Conservation (phyloP, 2,888 invertebrate genomes). For the Eulithis prunata region DNA sequence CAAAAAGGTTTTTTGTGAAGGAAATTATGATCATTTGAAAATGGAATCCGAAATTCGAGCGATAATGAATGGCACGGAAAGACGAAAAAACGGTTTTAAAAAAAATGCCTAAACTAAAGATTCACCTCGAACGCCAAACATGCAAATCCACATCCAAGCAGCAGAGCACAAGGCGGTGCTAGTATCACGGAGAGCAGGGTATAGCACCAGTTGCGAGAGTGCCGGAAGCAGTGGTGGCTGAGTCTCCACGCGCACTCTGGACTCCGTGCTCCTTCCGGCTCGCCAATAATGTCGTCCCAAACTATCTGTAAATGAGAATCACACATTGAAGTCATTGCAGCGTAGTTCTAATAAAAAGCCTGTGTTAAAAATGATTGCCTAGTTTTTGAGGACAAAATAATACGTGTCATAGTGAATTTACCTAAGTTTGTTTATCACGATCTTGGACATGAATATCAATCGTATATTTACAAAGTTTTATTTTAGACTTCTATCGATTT, state of each 20-base stretch:
- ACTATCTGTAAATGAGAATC: slow-evolving; percentile 78
- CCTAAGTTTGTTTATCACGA: slow-evolving; percentile 1
- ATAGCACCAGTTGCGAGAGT: slow-evolving; percentile 88
- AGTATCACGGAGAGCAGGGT: slow-evolving; percentile 86
- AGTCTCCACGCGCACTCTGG: slow-evolving; percentile 89
- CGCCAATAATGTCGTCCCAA: slow-evolving; percentile 89
- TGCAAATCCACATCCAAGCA: slow-evolving; percentile 87
- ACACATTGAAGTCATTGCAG: background rate
- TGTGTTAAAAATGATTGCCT: too few species aligned
- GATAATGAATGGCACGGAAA: too few species aligned
- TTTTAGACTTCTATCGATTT: slow-evolving; percentile 1
- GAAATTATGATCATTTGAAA: background rate
- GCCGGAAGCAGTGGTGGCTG: slow-evolving; percentile 86
- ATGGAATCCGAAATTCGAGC: background rate
- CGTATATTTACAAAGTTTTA: background rate
- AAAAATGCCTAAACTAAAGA: background rate
- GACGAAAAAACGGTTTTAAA: too few species aligned
- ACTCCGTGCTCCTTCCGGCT: slow-evolving; percentile 88
- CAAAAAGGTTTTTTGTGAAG: too few species aligned
- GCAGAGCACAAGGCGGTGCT: slow-evolving; percentile 87
- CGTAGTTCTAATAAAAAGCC: too few species aligned
- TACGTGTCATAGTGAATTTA: too few species aligned
- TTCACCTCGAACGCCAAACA: slow-evolving; percentile 88
- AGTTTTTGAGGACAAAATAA: too few species aligned
- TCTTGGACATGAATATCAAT: slow-evolving; percentile 13